Percentiles rank a stretch among this genome's conserved stretches.
Conservation (phyloP, 1,140 invertebrate species). For the Phthorimaea operculella region DNA sequence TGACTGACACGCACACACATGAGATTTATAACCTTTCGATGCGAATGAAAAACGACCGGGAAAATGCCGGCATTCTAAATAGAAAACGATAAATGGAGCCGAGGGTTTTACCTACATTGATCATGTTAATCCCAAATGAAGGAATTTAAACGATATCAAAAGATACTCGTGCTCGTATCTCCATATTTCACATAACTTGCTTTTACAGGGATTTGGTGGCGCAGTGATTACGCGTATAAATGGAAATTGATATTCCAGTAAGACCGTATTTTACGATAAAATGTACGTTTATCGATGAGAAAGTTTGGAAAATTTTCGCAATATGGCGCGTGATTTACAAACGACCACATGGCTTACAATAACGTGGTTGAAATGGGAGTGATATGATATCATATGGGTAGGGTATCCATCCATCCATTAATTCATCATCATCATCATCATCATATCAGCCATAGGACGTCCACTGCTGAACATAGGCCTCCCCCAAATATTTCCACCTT, state of each 20-base stretch:
- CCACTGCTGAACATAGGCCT: too few relatives aligned
- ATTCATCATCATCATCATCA: too few relatives aligned
- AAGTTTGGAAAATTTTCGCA: constrained; percentile 15
- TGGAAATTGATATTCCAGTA: background rate
- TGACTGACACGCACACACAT: constrained; percentile 17
- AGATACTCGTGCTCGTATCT: background rate
- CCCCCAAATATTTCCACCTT: too few relatives aligned
- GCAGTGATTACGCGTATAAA: background rate
- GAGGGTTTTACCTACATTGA: too few relatives aligned
- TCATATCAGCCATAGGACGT: too few relatives aligned
- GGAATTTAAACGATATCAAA: too few relatives aligned
- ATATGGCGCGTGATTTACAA: constrained; percentile 27
- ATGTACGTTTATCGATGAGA: constrained; percentile 16
- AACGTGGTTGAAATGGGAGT: constrained; percentile 1
- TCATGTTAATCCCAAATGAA: too few relatives aligned
- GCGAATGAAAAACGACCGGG: background rate
- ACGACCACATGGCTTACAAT: constrained; percentile 17
- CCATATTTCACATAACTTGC: background rate
- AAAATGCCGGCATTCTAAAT: background rate
- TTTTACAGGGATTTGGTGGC: background rate
- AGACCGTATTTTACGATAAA: constrained; percentile 8
- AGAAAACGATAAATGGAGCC: background rate
- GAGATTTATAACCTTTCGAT: constrained; percentile 21
- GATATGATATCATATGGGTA: too few relatives aligned
- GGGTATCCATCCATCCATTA: too few relatives aligned